Evolutionary conservation across 1,140 invertebrate species (phyloP).

Genomic region (Neodiprion lecontei): DNA sequence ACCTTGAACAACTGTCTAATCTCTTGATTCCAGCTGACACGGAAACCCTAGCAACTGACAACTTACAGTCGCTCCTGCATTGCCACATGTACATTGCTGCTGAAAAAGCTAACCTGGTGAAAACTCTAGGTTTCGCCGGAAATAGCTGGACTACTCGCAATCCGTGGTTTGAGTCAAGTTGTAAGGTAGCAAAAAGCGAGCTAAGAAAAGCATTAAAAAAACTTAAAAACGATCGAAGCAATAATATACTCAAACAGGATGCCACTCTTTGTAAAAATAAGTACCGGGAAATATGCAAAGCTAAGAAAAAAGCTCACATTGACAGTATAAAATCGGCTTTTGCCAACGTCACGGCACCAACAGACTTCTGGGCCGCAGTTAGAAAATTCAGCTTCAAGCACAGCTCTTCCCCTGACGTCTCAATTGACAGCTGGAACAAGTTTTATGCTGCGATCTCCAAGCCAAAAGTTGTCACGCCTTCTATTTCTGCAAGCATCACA

Average conservation of each 20-base stretch:
- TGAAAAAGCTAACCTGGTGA: neutral
- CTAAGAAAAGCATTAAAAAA: neutral
- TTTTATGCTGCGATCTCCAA: neutral
- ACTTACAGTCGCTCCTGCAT: neutral
- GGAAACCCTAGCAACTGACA: neutral
- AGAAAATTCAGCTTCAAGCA: neutral
- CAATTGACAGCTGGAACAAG: constrained; percentile 9
- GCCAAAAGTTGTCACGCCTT: neutral
- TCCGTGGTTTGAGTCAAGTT: neutral
- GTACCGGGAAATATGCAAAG: too few species aligned
- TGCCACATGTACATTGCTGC: too few species aligned
- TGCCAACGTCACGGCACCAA: constrained; percentile 19
- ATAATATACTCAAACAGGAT: neutral
- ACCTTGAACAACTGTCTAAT: neutral
- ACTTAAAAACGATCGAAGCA: neutral
- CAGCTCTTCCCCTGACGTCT: neutral
- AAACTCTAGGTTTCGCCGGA: neutral
- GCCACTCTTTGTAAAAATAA: neutral
- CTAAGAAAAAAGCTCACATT: too few species aligned
- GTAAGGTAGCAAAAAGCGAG: neutral
- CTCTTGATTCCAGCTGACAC: neutral
- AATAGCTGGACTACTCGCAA: neutral
- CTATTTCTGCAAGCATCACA: neutral
- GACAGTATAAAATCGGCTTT: neutral
- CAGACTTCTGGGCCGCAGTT: constrained; percentile 15